Conservation (phyloP, 2,888 invertebrate species). For the Perizoma flavofasciatum region DNA sequence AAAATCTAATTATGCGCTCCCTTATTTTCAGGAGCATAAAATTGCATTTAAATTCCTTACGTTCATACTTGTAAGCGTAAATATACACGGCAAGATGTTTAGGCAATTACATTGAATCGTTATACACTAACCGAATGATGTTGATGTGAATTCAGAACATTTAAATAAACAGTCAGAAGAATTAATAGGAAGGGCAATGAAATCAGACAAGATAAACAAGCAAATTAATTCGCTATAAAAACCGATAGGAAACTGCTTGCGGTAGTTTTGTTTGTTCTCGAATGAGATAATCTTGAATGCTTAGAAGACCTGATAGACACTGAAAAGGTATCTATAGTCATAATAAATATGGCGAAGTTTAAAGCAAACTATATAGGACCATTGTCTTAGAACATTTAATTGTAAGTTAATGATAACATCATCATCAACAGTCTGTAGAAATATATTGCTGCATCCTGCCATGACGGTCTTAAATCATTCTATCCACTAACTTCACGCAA, state of each 20-base stretch:
- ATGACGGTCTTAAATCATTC: no score
- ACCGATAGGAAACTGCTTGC: conserved; percentile 60
- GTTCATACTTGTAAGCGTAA: conserved; percentile 6
- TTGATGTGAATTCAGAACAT: conserved; percentile 33
- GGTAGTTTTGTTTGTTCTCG: conserved; percentile 43
- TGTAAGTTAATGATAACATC: no score
- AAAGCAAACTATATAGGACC: neutral
- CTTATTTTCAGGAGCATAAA: conserved; percentile 39
- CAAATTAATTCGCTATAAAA: conserved; percentile 65
- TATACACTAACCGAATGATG: conserved; percentile 30
- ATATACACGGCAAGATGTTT: conserved; percentile 33
- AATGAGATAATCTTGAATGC: conserved; percentile 51
- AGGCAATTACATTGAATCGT: conserved; percentile 34
- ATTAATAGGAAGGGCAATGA: conserved; percentile 59
- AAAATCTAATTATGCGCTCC: conserved; percentile 55
- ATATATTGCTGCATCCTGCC: no score
- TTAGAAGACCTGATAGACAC: neutral
- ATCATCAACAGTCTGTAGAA: no score
- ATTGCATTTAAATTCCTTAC: conserved; percentile 30
- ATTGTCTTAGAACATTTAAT: no score
- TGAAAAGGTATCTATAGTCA: neutral
- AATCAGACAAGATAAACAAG: conserved; percentile 63
- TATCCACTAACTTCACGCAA: no score
- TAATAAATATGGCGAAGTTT: neutral
- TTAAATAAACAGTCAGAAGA: conserved; percentile 57